Conservation (phyloP, 2,113 vertebrate genomes). For the Leiothrix lutea region DNA sequence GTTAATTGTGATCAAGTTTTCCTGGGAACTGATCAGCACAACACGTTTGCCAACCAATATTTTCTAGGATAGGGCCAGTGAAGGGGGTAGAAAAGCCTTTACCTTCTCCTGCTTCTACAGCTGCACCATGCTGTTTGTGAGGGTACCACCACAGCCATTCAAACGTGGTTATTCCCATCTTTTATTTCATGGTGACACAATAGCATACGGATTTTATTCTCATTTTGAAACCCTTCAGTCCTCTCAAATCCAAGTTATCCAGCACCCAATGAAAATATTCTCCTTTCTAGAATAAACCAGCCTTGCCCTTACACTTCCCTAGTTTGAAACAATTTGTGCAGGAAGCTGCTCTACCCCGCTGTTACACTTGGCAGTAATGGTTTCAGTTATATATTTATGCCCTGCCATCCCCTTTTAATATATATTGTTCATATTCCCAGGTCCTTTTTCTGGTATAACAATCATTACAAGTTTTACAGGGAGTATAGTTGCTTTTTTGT, state of each 20-base stretch:
- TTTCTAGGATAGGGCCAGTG: background rate
- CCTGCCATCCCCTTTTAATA: conserved; percentile 55
- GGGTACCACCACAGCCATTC: background rate
- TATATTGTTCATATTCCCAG: conserved; percentile 39
- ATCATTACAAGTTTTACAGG: conserved; percentile 44
- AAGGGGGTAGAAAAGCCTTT: background rate
- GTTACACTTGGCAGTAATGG: conserved; percentile 54
- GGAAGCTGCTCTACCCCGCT: conserved; percentile 16
- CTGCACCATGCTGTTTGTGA: rapidly evolving
- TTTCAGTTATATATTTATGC: conserved; percentile 36
- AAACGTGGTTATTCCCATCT: background rate
- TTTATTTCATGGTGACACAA: background rate
- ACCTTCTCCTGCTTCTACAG: background rate
- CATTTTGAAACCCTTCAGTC: background rate
- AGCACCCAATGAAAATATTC: conserved; percentile 13
- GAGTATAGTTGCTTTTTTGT: conserved; percentile 1
- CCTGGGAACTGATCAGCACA: background rate
- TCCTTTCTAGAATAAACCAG: conserved; percentile 5
- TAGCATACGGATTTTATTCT: background rate
- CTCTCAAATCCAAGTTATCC: background rate
- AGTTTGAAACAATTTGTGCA: conserved; percentile 47
- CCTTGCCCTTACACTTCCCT: background rate
- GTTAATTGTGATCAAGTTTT: background rate
- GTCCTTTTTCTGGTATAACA: conserved; percentile 44
- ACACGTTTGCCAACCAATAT: rapidly evolving